Evolutionary conservation across 2,888 invertebrate genomes (phyloP).

Genomic region (Limnephilus lunatus): DNA sequence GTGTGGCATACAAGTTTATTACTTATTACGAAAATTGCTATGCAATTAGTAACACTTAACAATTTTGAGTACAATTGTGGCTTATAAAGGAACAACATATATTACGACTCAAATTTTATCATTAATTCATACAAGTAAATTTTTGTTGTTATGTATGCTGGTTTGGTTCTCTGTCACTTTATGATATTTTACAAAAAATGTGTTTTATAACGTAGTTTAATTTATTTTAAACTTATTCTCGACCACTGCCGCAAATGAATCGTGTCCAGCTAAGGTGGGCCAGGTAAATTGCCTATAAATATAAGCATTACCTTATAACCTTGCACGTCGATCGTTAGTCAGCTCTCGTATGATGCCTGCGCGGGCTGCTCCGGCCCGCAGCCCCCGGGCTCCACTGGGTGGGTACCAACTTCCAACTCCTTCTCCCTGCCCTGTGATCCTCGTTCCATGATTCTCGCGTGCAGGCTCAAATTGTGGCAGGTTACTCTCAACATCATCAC

Average conservation of each 20-base stretch:
- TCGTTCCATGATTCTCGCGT: neutral
- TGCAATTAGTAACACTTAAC: too few relatives aligned
- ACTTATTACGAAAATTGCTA: neutral
- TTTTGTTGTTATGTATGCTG: neutral
- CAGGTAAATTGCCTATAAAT: slow-evolving; percentile 53
- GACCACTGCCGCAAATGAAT: neutral
- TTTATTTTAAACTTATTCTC: neutral
- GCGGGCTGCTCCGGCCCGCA: neutral
- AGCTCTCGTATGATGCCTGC: slow-evolving; percentile 3
- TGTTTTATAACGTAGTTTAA: neutral
- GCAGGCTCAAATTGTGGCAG: neutral
- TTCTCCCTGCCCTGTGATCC: neutral
- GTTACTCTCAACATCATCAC: neutral
- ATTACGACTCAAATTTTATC: too few relatives aligned
- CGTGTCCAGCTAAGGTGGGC: slow-evolving; percentile 33
- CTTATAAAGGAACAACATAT: neutral
- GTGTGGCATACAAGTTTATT: neutral
- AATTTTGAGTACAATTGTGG: neutral
- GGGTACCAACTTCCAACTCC: neutral
- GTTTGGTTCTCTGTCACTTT: neutral
- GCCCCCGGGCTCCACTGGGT: neutral
- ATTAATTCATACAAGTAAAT: too few relatives aligned
- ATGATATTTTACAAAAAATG: too few relatives aligned
- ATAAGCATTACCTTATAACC: slow-evolving; percentile 55
- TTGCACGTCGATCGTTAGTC: slow-evolving; percentile 48